Evolutionary conservation across 2,113 vertebrate species (phyloP), one percentile per base, ranked within the genome.

Genomic region (Seriola quinqueradiata): DNA sequence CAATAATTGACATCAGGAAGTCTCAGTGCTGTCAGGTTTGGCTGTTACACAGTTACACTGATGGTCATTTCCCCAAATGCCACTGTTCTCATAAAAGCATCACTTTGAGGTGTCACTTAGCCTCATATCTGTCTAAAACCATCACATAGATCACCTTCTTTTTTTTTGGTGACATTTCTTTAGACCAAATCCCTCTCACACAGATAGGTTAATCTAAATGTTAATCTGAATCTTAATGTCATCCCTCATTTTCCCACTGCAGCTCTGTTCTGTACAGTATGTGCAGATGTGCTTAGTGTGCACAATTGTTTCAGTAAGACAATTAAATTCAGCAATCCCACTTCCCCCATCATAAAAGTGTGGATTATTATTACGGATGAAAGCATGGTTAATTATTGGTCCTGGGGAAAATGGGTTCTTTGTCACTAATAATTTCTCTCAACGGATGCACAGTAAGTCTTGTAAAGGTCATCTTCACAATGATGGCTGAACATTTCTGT

Each of bases 121-220:
- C 68, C 83, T 72, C 76, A 75, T 75, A 76, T 80, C 65, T 68
- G 64, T 78, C 55, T 23, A 67, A 74, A 85, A 75, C 42, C 25
- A 68, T 81, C 63, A 63, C 72, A 63, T 82, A 82, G 54, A 83
- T 81, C 70, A 82, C 48, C 54, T 54, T 68, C 79, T 63, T 67
- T 70, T 69, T 69, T 68, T 44, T 14, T 46, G 21, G 54, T 77
- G 76, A 79, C 67, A 75, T 21, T 46, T 32, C 68, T 57, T 77
- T 52, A 67, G 32, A 76, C 72, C 52, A 32, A 75, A 60, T 76
- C 59, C 25, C 34, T 57, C 59, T 77, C 40, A 42, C 67, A 70
- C 36, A 66, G 28, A 82, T 74, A 74, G 66, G 63, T 89, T 89
- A 75, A 85, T 88, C 52, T 72, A 81, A 81, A 74, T 85, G 59